A percentile compares a stretch with the other conserved stretches of the same genome.
Conservation (phyloP, 2,797 vertebrate genomes). For the Enteromius afrohamiltoni region DNA sequence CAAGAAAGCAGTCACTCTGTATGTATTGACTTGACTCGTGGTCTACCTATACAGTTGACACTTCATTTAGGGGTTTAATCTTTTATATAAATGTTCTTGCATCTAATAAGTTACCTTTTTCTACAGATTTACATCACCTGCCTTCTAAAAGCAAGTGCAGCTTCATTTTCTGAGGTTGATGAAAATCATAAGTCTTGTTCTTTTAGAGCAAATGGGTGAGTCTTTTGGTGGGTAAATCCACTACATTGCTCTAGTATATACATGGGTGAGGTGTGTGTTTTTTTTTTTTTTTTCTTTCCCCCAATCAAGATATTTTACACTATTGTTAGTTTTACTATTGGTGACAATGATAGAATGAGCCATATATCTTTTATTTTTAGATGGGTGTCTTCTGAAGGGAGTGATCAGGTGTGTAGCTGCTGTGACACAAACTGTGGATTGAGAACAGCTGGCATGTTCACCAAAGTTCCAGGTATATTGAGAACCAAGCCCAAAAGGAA, state of each 20-base stretch:
- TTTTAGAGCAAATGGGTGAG: constrained; percentile 9
- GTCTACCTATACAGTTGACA: not conserved
- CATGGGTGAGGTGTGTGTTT: too few species aligned
- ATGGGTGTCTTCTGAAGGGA: constrained; percentile 6
- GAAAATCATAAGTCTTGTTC: constrained; percentile 21
- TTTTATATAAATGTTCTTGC: not conserved
- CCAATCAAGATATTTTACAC: too few species aligned
- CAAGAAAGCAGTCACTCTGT: constrained; percentile 53
- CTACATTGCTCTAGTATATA: too few species aligned
- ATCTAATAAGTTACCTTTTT: not conserved
- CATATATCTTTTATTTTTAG: not conserved
- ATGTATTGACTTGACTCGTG: constrained; percentile 8
- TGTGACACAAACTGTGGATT: constrained; percentile 23
- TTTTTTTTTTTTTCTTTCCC: too few species aligned
- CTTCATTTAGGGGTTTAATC: not conserved
- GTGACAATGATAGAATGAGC: too few species aligned
- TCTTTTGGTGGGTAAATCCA: not conserved
- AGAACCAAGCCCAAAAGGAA: too few species aligned
- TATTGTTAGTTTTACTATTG: too few species aligned
- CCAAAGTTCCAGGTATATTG: not conserved
- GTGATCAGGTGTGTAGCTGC: constrained; percentile 18
- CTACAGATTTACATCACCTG: constrained; percentile 6
- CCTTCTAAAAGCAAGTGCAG: not conserved
- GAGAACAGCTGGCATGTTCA: rapidly evolving
- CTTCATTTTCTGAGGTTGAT: not conserved